Evolutionary conservation across 2,797 vertebrate genomes (phyloP).

Genomic region (Odontamblyopus lacepedii): DNA sequence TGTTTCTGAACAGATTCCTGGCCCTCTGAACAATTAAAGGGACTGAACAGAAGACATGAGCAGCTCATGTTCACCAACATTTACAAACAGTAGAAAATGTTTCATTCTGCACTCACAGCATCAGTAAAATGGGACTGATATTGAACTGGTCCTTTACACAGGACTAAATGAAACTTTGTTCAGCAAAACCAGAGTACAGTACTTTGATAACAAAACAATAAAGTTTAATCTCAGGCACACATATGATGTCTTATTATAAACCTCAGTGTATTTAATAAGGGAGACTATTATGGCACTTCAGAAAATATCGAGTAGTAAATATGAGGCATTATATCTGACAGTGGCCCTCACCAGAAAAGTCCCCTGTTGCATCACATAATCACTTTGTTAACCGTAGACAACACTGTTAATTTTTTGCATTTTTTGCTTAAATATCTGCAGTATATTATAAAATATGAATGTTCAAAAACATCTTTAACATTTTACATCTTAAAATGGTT

Average conservation of each 20-base stretch:
- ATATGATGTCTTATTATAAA: conserved; percentile 33
- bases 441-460: conserved; percentile 67
- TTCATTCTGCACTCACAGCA: conserved; percentile 41
- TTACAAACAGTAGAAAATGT: conserved; percentile 19
- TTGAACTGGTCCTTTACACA: conserved; percentile 44
- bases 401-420: conserved; percentile 52
- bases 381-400: not conserved
- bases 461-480: conserved; percentile 41
- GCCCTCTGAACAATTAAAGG: conserved; percentile 5
- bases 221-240: conserved; percentile 62
- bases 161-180: conserved; percentile 42
- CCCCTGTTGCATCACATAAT: not conserved
- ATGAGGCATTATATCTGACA: not conserved
- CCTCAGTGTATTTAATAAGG: conserved; percentile 51
- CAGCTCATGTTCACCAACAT: conserved; percentile 35
- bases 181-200: conserved; percentile 54
- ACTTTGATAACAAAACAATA: conserved; percentile 65
- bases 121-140: conserved; percentile 45
- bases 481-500: conserved; percentile 20
- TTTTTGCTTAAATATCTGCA: conserved; percentile 48
- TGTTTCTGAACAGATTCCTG: not conserved
- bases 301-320: conserved; percentile 16
- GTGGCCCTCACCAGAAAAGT: not conserved
- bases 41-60: conserved; percentile 21
- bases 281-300: conserved; percentile 59